Evolutionary conservation across 2,797 vertebrate species (phyloP), one percentile per base, ranked within the genome.

Genomic region (Cephalopachus bancanus): DNA sequence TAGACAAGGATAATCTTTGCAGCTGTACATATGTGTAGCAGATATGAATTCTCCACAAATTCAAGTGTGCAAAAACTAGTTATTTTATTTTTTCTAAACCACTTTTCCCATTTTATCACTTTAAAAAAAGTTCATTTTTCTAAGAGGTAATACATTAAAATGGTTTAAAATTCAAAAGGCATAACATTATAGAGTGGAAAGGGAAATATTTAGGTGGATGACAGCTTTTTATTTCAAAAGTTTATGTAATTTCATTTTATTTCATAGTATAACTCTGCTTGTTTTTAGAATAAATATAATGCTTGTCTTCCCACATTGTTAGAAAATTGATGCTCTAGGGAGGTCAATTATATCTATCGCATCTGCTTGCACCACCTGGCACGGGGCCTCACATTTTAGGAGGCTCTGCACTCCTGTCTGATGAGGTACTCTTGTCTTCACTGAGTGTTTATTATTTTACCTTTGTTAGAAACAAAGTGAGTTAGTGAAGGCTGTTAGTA

Each of bases 141-240:
- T 57, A 65, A 69, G 78, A 86, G 37, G 30, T 37, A 81, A 57
- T 72, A n/a, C 33, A 30, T 93, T 71, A 85, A 92, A 89, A 75
- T 83, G 33, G 24, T 37, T 1, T 44, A 33, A 80, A 80, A 90
- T 87, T 92, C 53, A 64, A 89, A 95, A 93, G 33, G 20, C 75
- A 49, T 49, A 28, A 84, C 51, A 33, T 49, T 87, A 37, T 28
- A 55, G 84, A 79, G 24, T 15, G 20, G 37, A 84, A 95, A 55
- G 12, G 22, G 69, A 94, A 12, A 8, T 28, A 65, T 74, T 92
- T 74, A 59, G 53, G 17, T 30, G 83, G n/a, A 79, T 80, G 37
- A 67, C 7, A 93, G 8, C 26, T 90, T 89, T 95, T 92, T 57
- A 78, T 86, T 89, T 83, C 0, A 86, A 83, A 93, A 89, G 19